Base-by-base conservation (phyloP, 2,888 invertebrate species). In the Tanypteryx hageni region DNA sequence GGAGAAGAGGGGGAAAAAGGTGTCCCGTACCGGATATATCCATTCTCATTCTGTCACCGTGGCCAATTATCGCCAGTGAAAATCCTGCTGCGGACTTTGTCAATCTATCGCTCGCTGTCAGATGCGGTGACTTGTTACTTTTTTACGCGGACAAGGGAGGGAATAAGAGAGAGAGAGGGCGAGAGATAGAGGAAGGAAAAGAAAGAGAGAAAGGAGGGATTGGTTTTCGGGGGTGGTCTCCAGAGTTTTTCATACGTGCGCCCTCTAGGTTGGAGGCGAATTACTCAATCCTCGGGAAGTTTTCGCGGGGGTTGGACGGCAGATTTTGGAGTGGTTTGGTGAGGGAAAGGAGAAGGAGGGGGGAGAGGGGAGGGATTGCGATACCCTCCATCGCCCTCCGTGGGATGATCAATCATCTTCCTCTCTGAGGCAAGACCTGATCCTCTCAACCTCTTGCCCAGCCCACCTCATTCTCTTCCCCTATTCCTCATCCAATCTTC, bases 1-100 rank as follows among this genome's bases (percentile, higher is more conserved):
- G 27, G 64, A n/a, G 16, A 14, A 16, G 16, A 64, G n/a, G 22
- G 18, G 22, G n/a, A 68, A n/a, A n/a, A n/a, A n/a, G n/a, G n/a
- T 22, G n/a, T 68, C 68, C 76, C 22, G 13, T 22, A 8, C 76
- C 11, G 27, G 76, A 27, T 76, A 14, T 76, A 76, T 27, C 76
- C 76, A 27, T 76, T 76, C 76, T 76, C 22, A 27, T 27, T 76
- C 76, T 76, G 76, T 76, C 76, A 76, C 76, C 76, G 22, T 27
- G 22, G 76, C 76, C 76, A 76, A 76, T 76, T 76, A 76, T 76
- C 76, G 76, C 76, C 8, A 18, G 22, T 27, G 22, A 68, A n/a
- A n/a, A 68, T n/a, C 68, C 68, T 22, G 7, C 18, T 4, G 11
- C n/a, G 68, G 68, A 3, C n/a, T 14, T 11, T 27, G 22, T 27